phyloP scores from a whole-genome alignment of 1,140 invertebrate species.

The Colletes latitarsis region DNA sequence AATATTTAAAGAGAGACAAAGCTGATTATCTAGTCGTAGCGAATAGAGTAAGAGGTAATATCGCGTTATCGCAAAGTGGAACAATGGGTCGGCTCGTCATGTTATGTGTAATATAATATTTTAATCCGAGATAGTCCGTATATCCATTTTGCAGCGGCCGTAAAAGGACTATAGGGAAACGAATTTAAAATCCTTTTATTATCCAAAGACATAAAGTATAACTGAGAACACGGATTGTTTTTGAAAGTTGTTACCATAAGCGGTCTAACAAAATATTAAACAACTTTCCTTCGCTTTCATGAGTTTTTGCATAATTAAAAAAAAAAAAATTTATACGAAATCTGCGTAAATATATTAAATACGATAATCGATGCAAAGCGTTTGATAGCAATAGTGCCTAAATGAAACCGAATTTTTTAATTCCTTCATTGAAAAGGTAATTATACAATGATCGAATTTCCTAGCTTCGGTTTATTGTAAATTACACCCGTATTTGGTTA shows the following conservation, averaged over 20 bases:
- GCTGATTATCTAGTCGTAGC: background rate
- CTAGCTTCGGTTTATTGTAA: too few species aligned
- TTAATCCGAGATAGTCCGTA: background rate
- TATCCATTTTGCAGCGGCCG: background rate
- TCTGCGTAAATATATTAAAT: too few species aligned
- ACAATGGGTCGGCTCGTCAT: background rate
- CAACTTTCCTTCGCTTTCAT: background rate
- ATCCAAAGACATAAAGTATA: background rate
- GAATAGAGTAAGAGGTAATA: background rate
- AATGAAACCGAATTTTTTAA: too few species aligned
- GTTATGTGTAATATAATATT: background rate
- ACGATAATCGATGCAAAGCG: too few species aligned
- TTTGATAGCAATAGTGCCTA: too few species aligned
- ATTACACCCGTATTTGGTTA: too few species aligned
- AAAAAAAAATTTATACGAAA: background rate
- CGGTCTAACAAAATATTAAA: background rate
- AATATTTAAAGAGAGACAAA: background rate
- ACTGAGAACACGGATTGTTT: background rate
- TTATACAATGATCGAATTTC: too few species aligned
- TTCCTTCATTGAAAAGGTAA: too few species aligned
- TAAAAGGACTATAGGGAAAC: background rate
- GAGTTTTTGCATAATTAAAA: background rate
- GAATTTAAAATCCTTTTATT: slow-evolving; percentile 7
- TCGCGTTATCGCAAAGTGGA: background rate
- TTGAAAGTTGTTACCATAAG: background rate